These are phyloP conservation scores for Leptinotarsa lineolata DNA, from an alignment of 1,140 invertebrate species.

Conservation along the genomic window DNA sequence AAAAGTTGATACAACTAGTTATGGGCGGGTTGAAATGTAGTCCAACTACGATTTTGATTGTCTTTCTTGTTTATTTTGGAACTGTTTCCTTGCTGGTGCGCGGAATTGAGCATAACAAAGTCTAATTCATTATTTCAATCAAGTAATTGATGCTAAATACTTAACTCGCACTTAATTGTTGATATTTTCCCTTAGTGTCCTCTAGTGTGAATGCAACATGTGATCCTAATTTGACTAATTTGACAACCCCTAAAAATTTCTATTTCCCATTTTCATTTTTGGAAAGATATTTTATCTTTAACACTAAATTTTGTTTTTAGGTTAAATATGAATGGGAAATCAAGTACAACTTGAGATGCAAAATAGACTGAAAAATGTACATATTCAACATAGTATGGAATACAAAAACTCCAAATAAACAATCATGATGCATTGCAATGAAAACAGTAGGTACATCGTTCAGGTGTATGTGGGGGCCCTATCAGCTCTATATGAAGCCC, in stretches of 20 bases:
- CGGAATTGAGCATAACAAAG: constrained; percentile 25
- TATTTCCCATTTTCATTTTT: not conserved
- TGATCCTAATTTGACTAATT: constrained; percentile 64
- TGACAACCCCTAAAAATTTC: constrained; percentile 35
- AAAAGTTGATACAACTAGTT: constrained; percentile 32
- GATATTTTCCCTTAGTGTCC: constrained; percentile 22
- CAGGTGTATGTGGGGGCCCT: constrained; percentile 90
- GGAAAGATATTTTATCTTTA: not conserved
- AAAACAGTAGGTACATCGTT: constrained; percentile 61
- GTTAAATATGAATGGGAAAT: constrained; percentile 4
- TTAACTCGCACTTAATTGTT: constrained; percentile 13
- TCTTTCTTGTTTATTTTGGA: constrained; percentile 39
- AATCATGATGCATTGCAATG: constrained; percentile 39
- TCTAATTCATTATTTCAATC: constrained; percentile 44
- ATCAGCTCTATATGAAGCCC: constrained; percentile 85
- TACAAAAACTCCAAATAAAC: not conserved
- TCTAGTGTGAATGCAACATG: constrained; percentile 59
- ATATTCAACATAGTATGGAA: not conserved
- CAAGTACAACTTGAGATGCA: not conserved
- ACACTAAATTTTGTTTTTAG: constrained; percentile 11
- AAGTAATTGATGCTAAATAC: constrained; percentile 35
- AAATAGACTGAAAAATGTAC: constrained; percentile 12
- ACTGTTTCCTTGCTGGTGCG: constrained; percentile 24
- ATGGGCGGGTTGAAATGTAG: constrained; percentile 40
- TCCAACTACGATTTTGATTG: constrained; percentile 37